Base-by-base conservation (phyloP, 2,888 invertebrate genomes). In the Apotomis turbidana region DNA sequence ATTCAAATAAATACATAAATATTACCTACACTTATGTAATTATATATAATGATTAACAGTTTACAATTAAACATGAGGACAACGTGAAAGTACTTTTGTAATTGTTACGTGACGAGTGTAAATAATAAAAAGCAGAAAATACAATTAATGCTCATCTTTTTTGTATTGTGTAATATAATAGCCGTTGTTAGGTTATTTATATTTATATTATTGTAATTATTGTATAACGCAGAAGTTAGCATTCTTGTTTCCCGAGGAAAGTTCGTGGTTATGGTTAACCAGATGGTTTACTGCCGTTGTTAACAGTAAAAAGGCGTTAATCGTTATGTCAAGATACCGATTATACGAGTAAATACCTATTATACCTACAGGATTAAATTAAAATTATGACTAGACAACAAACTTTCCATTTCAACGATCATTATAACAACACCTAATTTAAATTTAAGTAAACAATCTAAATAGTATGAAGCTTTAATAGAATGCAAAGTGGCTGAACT, bases 91-190 rank as follows among this genome's bases (percentile, higher is more conserved):
- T 70, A 15, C 36, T 12, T 0, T 52, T 10, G 51, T 12, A 60
- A 60, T 70, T 70, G 46, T 70, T 70, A 59, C 46, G 52, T 54
- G 58, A 13, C 51, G 70, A 15, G 27, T 62, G 38, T 62, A 63
- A 63, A 63, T 52, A 63, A 36, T 63, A 63, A 60, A 64, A 70
- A 41, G 27, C 52, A 13, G 52, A 13, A 41, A 63, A 41, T 27
- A 27, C 61, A 46, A 27, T 3, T 49, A 62, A 51, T 51, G 15
- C 4, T 55, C 41, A 57, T 9, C 5, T 58, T 38, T 57, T 49
- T 51, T 49, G 6, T 61, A 57, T 70, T 70, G 12, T 44, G 13
- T 62, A 57, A 70, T 12, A 38, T 44, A 68, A 68, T 62, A 38
- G 58, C 57, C 4, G 13, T 46, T 13, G 38, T 60, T 59, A 54